Evolutionary conservation across 1,140 invertebrate genomes (phyloP), one percentile per base, ranked within the genome.

Genomic region (Lordiphosa mommai): DNA sequence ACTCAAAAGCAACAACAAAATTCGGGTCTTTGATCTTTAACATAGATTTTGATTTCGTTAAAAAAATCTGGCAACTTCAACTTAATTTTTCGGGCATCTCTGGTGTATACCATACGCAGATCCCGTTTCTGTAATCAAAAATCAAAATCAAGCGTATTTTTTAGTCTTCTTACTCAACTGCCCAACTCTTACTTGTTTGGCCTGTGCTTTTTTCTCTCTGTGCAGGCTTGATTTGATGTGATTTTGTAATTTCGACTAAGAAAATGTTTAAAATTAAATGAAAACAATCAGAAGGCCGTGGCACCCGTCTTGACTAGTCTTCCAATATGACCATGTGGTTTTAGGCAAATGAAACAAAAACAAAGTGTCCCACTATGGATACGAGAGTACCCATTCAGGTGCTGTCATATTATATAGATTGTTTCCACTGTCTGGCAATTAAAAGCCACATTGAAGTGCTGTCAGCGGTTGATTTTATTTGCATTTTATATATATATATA

Each of bases 181-280:
- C 23, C 1, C 1, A 5, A 1, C 23, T 27, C 6, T 7, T 27
- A 27, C 23, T 27, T 27, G 23, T 27, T 7, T 4, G 6, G 6
- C 23, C 23, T 27, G 6, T 27, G 23, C n/a, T n/a, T 27, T 14
- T 17, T 17, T 10, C 12, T 0, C 14, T 47, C 13, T 41, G 38
- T 23, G 38, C 23, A 23, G 10, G 2, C 29, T 33, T 20, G 17
- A 30, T 23, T 13, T 46, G 43, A 58, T 53, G 51, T 72, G 68
- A 43, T 47, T 72, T 72, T 70, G 69, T 77, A 84, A 84, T 84
- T 84, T 82, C 13, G 51, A 51, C 64, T 77, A 77, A 72, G 68
- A 84, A 84, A 84, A 84, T 84, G 79, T 79, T 84, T 84, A 46
- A 84, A 84, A 84, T 84, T 84, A 84, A 84, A 84, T 60, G 77